Base-by-base conservation (phyloP, 2,888 invertebrate genomes). In the Catocala fraxini region DNA sequence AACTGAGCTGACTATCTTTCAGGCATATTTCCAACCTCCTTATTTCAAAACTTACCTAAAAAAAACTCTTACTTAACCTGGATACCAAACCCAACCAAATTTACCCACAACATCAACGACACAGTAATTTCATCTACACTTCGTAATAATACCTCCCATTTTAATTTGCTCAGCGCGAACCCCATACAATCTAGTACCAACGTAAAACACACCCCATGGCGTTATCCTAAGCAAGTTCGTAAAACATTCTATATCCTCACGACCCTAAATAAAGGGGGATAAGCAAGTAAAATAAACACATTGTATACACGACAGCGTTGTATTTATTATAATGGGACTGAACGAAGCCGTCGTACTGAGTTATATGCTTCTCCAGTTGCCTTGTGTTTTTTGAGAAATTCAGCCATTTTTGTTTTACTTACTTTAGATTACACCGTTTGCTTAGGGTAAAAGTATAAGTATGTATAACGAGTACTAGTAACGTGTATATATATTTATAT, bases 221-320 rank as follows among this genome's bases (percentile, higher is more conserved):
- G 3, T 7, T 6, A 5, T n/a, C 34, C 34, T 53, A 51, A 45
- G 46, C 49, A 59, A 45, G 49, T 59, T 54, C 58, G 52, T 67
- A 63, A 61, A 61, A 52, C 58, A 62, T 39, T 33, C 56, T 58
- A 53, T 63, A 63, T 60, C 56, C 56, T 56, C 42, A 58, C 56
- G 53, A 59, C 62, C 61, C 56, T 63, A 65, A 46, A 63, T 73
- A 75, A 75, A 76, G 53, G 59, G 56, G 71, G 71, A 70, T 75
- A 67, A 75, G 15, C 61, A 45, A 56, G 56, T 70, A 59, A 75
- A 65, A 75, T 62, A 74, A 12, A 13, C 12, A 33, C 33, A 48
- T 47, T 39, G 25, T 33, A 41, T 11, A 12, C 12, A 41, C 9
- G 56, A 13, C n/a, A 46, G 11, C 39, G 13, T 41, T 25, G 9